Percentiles rank a stretch among this genome's conserved stretches.
These are phyloP conservation scores for Dryobates pubescens DNA, from an alignment of 2,797 vertebrate genomes.

Conservation along the genomic window DNA sequence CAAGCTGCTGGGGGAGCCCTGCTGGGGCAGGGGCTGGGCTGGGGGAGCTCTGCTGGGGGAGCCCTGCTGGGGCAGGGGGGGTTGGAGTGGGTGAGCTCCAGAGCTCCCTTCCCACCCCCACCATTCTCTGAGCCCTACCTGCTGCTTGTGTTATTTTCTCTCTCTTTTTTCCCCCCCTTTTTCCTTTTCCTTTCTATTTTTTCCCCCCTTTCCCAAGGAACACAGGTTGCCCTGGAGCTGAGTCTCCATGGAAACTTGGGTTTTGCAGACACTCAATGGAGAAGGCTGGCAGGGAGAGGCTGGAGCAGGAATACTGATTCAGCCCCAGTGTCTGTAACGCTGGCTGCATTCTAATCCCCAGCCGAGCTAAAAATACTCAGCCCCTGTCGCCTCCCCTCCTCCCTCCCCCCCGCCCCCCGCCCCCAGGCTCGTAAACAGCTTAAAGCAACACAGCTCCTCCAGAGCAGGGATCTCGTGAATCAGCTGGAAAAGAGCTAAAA, in stretches of 20 bases:
- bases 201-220: conserved; percentile 23
- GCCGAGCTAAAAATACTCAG: conserved; percentile 77
- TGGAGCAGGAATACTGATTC: conserved; percentile 82
- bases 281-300: conserved; percentile 73
- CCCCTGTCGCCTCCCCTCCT: conserved; percentile 47
- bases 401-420: too few relatives aligned
- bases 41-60: background rate
- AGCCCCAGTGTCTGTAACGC: conserved; percentile 75
- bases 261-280: conserved; percentile 81
- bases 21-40: too few relatives aligned
- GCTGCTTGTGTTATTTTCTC: conserved; percentile 9
- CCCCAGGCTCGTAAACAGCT: conserved; percentile 67
- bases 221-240: conserved; percentile 77
- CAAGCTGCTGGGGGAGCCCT: too few relatives aligned
- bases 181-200: background rate
- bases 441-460: conserved; percentile 45
- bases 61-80: background rate
- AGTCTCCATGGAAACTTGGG: conserved; percentile 83
- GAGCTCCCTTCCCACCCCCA: background rate
- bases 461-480: conserved; percentile 57
- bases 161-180: too few relatives aligned
- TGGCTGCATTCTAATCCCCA: conserved; percentile 76
- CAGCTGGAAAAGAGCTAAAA: conserved; percentile 24
- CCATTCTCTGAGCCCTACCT: conserved; percentile 58
- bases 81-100: background rate